A percentile compares a stretch with the other conserved stretches of the same genome.
phyloP scores from a whole-genome alignment of 2,888 invertebrate species.

The Odontomyia ornata region DNA sequence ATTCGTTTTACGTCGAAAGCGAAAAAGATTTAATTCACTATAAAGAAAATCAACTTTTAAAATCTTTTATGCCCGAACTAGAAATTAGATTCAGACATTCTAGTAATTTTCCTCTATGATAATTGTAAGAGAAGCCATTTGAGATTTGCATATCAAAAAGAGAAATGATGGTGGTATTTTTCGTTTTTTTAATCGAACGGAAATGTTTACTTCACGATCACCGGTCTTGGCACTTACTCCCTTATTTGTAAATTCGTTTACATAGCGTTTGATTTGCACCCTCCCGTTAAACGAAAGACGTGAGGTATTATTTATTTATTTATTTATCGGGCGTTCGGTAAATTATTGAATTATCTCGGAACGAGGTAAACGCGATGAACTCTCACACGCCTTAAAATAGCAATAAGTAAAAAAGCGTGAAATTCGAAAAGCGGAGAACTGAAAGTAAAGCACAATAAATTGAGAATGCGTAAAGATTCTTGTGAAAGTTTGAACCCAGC shows the following conservation, averaged over 20 bases:
- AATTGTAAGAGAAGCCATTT: not conserved
- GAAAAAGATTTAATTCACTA: constrained; percentile 9
- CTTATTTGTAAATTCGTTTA: not conserved
- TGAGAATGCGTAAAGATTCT: not conserved
- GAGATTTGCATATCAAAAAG: constrained; percentile 11
- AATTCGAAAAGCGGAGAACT: not conserved
- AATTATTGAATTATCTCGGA: constrained; percentile 7
- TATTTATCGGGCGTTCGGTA: not conserved
- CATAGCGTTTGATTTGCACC: constrained; percentile 12
- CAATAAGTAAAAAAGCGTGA: not conserved
- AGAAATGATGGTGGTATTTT: not conserved
- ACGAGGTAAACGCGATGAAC: constrained; percentile 12
- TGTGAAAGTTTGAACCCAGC: constrained; percentile 21
- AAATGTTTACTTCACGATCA: not conserved
- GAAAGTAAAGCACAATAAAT: not conserved
- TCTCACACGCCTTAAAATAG: constrained; percentile 5
- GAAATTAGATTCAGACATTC: not conserved
- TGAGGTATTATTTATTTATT: not conserved
- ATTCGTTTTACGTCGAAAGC: constrained; percentile 30
- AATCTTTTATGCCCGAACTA: constrained; percentile 29
- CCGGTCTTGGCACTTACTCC: not conserved
- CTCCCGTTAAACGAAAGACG: not conserved
- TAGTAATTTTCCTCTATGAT: not conserved
- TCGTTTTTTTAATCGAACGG: constrained; percentile 5
- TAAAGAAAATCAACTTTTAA: constrained; percentile 15